A percentile compares a stretch with the other conserved stretches of the same genome.
phyloP scores from a whole-genome alignment of 2,797 vertebrate species.

The Diplodus sargus region DNA sequence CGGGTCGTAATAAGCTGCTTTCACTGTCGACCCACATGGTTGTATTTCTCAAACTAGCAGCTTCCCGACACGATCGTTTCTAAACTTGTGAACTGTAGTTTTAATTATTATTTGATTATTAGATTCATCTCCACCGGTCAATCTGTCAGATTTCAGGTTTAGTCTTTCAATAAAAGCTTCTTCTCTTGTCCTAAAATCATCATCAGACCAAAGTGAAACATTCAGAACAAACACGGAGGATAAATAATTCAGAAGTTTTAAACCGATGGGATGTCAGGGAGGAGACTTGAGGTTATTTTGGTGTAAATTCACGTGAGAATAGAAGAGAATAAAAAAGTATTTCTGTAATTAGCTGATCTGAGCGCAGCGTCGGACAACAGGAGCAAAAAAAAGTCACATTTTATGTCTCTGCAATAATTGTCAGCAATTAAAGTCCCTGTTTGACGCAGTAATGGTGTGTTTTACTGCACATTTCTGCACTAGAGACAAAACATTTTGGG shows the following conservation, averaged over 20 bases:
- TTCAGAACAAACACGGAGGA: not conserved
- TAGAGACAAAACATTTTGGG: conserved; percentile 5
- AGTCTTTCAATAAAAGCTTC: too few relatives aligned
- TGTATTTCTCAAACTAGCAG: too few relatives aligned
- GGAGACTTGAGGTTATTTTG: too few relatives aligned
- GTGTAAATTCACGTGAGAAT: not conserved
- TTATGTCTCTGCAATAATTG: not conserved
- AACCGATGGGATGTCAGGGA: too few relatives aligned
- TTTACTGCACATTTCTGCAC: not conserved
- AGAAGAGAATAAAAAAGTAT: not conserved
- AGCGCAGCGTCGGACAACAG: not conserved
- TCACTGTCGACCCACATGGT: too few relatives aligned
- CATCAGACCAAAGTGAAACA: not conserved
- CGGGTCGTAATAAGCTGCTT: too few relatives aligned
- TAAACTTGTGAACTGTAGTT: too few relatives aligned
- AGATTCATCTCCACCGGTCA: too few relatives aligned
- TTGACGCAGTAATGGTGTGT: not conserved
- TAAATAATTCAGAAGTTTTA: not conserved
- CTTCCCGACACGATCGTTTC: too few relatives aligned
- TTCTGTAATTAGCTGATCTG: not conserved
- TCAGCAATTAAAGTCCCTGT: not conserved
- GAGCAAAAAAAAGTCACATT: not conserved
- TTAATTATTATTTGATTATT: too few relatives aligned
- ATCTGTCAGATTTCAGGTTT: not conserved
- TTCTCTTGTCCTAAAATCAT: not conserved